phyloP scores from a whole-genome alignment of 2,888 invertebrate species.

The Sipunculus nudus region DNA sequence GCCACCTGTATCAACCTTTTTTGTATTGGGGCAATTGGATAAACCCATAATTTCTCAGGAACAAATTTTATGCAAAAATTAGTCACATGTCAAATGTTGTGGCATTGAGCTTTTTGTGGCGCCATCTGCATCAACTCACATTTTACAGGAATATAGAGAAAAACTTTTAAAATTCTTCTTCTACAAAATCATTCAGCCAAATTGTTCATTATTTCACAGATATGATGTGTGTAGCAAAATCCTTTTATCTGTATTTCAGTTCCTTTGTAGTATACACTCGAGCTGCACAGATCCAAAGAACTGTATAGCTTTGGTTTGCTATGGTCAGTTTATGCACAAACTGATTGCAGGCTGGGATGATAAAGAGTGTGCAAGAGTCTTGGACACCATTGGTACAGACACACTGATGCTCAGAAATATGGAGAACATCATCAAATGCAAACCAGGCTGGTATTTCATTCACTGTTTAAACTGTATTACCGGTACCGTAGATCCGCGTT shows the following conservation, averaged over 20 bases:
- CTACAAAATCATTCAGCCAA: no score
- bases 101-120: no score
- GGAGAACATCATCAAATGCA: slow-evolving; percentile 50
- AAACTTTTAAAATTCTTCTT: no score
- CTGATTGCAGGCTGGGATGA: slow-evolving; percentile 67
- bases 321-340: slow-evolving; percentile 64
- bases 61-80: no score
- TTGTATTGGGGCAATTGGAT: no score
- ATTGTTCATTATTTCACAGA: background rate
- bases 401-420: slow-evolving; percentile 55
- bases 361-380: slow-evolving; percentile 61
- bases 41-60: no score
- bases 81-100: no score
- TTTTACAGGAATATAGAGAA: no score
- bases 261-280: slow-evolving; percentile 38
- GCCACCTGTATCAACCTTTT: no score
- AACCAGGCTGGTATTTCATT: slow-evolving; percentile 50
- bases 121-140: no score
- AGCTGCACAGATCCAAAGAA: slow-evolving; percentile 48
- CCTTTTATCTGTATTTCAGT: slow-evolving; percentile 28
- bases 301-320: slow-evolving; percentile 58
- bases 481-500: no score
- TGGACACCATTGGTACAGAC: slow-evolving; percentile 51
- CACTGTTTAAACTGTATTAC: background rate
- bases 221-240: background rate